Conservation (phyloP, 2,888 invertebrate genomes). For the Apotomis betuletana region DNA sequence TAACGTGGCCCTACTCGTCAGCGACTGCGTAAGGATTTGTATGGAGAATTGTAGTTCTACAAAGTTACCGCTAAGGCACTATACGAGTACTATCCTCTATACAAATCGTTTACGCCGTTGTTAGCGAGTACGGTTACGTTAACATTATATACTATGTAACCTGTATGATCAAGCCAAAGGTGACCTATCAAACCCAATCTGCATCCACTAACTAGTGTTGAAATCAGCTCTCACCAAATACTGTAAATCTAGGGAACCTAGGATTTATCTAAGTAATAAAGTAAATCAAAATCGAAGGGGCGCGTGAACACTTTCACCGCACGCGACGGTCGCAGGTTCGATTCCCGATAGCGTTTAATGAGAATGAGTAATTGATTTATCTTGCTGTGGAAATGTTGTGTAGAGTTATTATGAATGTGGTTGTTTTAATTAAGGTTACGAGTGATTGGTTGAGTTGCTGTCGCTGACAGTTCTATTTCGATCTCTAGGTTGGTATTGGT, state of each 20-base stretch:
- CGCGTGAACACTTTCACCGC: conserved; percentile 69
- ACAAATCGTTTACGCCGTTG: no score
- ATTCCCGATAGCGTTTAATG: conserved; percentile 79
- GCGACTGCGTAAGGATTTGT: no score
- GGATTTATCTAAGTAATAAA: conserved; percentile 28
- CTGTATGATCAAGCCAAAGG: no score
- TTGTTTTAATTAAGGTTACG: conserved; percentile 27
- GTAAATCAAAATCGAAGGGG: conserved; percentile 37
- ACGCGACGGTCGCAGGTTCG: conserved; percentile 67
- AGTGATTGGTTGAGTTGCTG: conserved; percentile 4
- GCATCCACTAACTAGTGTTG: not conserved
- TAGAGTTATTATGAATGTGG: conserved; percentile 29
- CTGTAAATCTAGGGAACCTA: conserved; percentile 31
- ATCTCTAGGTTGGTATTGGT: conserved; percentile 7
- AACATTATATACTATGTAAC: no score
- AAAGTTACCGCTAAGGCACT: no score
- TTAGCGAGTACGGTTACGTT: no score
- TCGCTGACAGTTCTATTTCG: conserved; percentile 17
- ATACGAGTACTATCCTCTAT: no score
- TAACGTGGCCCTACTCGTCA: no score
- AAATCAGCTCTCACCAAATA: conserved; percentile 30
- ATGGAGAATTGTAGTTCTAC: no score
- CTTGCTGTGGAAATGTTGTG: conserved; percentile 47
- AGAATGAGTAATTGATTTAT: conserved; percentile 79
- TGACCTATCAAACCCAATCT: not conserved